Conservation (phyloP, 1,140 invertebrate species). For the Fopius arisanus region DNA sequence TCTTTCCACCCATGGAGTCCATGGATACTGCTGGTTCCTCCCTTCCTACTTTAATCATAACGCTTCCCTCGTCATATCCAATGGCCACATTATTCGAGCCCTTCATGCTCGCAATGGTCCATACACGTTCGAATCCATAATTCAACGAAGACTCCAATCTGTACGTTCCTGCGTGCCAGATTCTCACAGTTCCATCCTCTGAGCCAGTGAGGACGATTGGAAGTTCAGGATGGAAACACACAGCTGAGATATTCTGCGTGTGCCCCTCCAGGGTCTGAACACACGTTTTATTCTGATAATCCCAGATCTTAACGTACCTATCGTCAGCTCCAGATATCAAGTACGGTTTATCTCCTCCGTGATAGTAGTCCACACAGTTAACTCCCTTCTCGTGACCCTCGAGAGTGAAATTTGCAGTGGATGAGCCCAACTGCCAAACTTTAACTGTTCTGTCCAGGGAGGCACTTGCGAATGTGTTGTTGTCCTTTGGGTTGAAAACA, state of each 20-base stretch:
- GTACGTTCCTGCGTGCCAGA: slow-evolving; percentile 99
- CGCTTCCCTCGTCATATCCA: slow-evolving; percentile 98
- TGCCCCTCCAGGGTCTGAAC: slow-evolving; percentile 98
- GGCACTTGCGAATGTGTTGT: slow-evolving; percentile 99
- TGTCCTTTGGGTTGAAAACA: slow-evolving; percentile 99
- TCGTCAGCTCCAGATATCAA: slow-evolving; percentile 99
- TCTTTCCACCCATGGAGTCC: slow-evolving; percentile 97
- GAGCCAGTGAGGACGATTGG: slow-evolving; percentile 97
- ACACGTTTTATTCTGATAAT: slow-evolving; percentile 99
- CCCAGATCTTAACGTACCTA: slow-evolving; percentile 98
- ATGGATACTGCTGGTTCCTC: slow-evolving; percentile 99
- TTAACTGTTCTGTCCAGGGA: slow-evolving; percentile 97
- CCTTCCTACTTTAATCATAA: slow-evolving; percentile 95
- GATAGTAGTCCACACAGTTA: slow-evolving; percentile 99
- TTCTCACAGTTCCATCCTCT: slow-evolving; percentile 92
- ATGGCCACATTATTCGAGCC: slow-evolving; percentile 97
- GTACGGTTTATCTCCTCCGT: slow-evolving; percentile 99
- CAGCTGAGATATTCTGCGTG: slow-evolving; percentile 92
- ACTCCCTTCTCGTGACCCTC: slow-evolving; percentile 99
- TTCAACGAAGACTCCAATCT: slow-evolving; percentile 95
- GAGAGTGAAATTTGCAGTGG: slow-evolving; percentile 96
- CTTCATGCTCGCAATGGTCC: slow-evolving; percentile 95
- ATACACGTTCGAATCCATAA: slow-evolving; percentile 97
- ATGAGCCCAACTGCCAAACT: slow-evolving; percentile 97
- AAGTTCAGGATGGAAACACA: slow-evolving; percentile 96